These are phyloP conservation scores for Cardiocondyla obscurior DNA, from an alignment of 1,140 invertebrate genomes.

Conservation along the genomic window DNA sequence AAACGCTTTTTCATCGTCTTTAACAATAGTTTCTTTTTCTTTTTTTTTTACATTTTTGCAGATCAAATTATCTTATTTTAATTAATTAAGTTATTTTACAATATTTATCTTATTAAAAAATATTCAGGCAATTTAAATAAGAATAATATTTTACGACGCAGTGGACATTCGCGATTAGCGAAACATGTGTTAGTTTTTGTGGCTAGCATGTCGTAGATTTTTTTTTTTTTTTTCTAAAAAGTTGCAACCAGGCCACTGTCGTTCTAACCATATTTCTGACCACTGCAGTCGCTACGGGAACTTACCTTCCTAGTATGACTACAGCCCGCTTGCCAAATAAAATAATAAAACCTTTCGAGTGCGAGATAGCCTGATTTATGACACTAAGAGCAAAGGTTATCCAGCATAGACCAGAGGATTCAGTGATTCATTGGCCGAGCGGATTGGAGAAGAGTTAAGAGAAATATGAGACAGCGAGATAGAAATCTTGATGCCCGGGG, in stretches of 20 bases:
- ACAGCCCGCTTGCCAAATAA: slow-evolving; percentile 69
- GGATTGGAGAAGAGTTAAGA: slow-evolving; percentile 48
- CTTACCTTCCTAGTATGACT: slow-evolving; percentile 29
- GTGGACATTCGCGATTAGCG: not conserved
- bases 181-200: slow-evolving; percentile 9
- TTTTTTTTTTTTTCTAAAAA: slow-evolving; percentile 25
- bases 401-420: slow-evolving; percentile 70
- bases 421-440: slow-evolving; percentile 74
- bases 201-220: slow-evolving; percentile 18
- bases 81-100: not conserved
- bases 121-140: not conserved
- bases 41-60: not conserved
- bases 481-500: slow-evolving; percentile 27
- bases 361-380: slow-evolving; percentile 80
- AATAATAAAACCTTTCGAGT: slow-evolving; percentile 76
- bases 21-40: not conserved
- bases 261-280: slow-evolving; percentile 44
- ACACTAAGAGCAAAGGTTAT: slow-evolving; percentile 78
- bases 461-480: slow-evolving; percentile 31
- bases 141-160: not conserved
- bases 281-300: not conserved
- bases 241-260: not conserved
- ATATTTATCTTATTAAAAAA: not conserved
- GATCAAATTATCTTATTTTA: not conserved
- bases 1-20: not conserved